phyloP scores from a whole-genome alignment of 2,888 invertebrate genomes.

The Microplitis manilae region DNA sequence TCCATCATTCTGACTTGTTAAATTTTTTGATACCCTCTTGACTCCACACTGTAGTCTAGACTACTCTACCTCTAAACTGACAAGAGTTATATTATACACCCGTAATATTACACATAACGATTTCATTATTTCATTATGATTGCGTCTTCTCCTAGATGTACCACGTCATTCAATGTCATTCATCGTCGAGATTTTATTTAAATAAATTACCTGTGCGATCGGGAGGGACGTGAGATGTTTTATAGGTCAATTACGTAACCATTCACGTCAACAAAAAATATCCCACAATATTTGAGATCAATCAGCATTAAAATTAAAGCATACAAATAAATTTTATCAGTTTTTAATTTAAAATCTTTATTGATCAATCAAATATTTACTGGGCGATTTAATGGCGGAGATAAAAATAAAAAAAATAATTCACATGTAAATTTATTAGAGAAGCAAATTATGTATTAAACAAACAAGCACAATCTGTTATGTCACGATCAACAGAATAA shows the following conservation, averaged over 20 bases:
- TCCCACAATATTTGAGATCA: neutral
- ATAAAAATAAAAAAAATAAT: neutral
- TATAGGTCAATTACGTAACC: conserved; percentile 31
- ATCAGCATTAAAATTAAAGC: neutral
- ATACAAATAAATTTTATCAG: too few relatives aligned
- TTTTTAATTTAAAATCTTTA: too few relatives aligned
- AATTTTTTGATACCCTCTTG: neutral
- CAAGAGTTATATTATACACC: neutral
- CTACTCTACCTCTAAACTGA: neutral
- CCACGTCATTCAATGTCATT: neutral
- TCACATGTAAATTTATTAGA: neutral
- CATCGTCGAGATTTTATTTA: conserved; percentile 19
- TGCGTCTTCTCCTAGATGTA: neutral
- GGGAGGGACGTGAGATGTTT: neutral
- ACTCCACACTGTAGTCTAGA: neutral
- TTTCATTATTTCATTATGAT: neutral
- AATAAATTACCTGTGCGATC: conserved; percentile 18
- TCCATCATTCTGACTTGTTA: neutral
- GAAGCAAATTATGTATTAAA: neutral
- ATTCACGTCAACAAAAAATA: neutral
- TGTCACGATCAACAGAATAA: neutral
- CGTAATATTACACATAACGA: neutral
- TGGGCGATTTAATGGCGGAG: neutral
- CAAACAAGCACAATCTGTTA: neutral
- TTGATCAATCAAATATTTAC: too few relatives aligned